Evolutionary conservation across 2,113 vertebrate genomes (phyloP).

Genomic region (Hiodon alosoides): DNA sequence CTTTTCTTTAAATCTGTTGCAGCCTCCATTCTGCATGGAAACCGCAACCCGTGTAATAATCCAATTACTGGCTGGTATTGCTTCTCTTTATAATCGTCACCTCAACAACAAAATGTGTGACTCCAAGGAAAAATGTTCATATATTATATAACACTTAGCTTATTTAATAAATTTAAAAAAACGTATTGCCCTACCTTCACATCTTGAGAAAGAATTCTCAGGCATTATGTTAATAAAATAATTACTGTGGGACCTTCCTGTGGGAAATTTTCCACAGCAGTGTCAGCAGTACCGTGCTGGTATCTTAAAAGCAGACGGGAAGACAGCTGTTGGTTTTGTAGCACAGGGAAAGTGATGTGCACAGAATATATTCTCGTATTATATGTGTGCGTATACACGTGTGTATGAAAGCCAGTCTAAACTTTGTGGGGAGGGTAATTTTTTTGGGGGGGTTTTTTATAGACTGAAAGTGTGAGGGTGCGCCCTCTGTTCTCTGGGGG

Average conservation of each 20-base stretch:
- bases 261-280: slow-evolving; percentile 1
- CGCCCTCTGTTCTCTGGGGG: neutral
- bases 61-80: slow-evolving; percentile 52
- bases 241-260: neutral
- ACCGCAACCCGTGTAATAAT: slow-evolving; percentile 45
- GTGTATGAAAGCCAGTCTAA: neutral
- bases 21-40: slow-evolving; percentile 51
- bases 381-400: neutral
- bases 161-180: too few relatives aligned
- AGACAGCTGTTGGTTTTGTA: neutral
- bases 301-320: neutral
- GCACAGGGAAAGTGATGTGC: neutral
- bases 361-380: neutral
- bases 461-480: neutral
- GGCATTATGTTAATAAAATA: neutral
- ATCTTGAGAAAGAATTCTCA: too few relatives aligned
- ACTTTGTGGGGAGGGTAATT: neutral
- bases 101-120: neutral
- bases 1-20: slow-evolving; percentile 42
- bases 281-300: neutral
- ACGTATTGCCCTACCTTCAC: too few relatives aligned
- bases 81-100: slow-evolving; percentile 27
- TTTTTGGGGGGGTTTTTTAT: neutral
- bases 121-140: neutral
- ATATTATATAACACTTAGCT: too few relatives aligned